Base-by-base conservation (phyloP, 2,797 vertebrate species). In the Nothura maculosa region DNA sequence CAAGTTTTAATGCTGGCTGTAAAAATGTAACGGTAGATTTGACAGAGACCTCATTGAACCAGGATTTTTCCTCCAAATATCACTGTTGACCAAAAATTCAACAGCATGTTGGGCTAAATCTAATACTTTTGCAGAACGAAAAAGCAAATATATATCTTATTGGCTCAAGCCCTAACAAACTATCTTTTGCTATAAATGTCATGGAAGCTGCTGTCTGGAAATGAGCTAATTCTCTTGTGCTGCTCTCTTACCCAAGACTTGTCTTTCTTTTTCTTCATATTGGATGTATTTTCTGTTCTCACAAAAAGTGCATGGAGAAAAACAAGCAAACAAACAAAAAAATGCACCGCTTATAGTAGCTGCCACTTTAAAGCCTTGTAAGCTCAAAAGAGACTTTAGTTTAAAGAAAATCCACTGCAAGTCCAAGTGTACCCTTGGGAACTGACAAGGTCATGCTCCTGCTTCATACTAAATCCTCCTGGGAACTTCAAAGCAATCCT, bases 391-490 rank as follows among this genome's bases (percentile, higher is more conserved):
- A 45, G 43, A 36, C 24, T 77, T 83, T 11, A 45, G 76, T 74
- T 61, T 72, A 52, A 79, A 76, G 34, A 21, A 58, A 92, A 91
- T 52, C 40, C 40, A 12, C 52, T 83, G 48, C 25, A 83, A 77
- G 82, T 75, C 40, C 66, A 60, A 62, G 6, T 1, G 36, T 78
- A 62, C 62, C 58, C 81, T 50, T 61, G 66, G 69, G 67, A 94
- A 70, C 90, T 6, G 43, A 63, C 17, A 85, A 94, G 85, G 89
- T 90, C 12, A 0, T 78, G 47, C 47, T 84, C 48, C 48, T 36
- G 43, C 69, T 87, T 90, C 87, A 63, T 63, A 30, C 75, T 55
- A 89, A 93, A 90, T 93, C 68, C 87, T 94, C 64, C n/a, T 60
- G 81, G 82, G 61, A 86, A 64, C 69, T 84, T 96, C 70, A 93